These are phyloP conservation scores for Hypotaenidia philippensis DNA, from an alignment of 2,797 vertebrate genomes.

Conservation along the genomic window DNA sequence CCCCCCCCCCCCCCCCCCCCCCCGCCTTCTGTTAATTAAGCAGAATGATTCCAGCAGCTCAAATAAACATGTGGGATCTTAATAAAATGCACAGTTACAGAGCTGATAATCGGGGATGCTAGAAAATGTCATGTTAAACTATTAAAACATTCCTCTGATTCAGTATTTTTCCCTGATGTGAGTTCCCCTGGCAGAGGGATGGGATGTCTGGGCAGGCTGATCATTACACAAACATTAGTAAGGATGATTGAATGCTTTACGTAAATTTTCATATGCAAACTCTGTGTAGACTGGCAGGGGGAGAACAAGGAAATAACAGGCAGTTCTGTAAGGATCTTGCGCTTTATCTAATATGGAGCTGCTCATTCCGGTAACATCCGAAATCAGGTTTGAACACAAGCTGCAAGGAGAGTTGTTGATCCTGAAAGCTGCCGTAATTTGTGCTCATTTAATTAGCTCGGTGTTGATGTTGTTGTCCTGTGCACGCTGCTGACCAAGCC, in stretches of 20 bases:
- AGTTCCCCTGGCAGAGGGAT: neutral
- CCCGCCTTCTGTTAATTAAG: neutral
- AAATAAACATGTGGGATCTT: slow-evolving; percentile 23
- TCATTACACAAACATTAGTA: slow-evolving; percentile 7
- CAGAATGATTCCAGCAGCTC: neutral
- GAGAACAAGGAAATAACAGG: neutral
- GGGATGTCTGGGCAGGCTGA: slow-evolving; percentile 13
- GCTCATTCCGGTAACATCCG: neutral
- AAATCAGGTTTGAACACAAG: neutral
- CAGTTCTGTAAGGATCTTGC: slow-evolving; percentile 3
- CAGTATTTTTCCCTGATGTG: neutral
- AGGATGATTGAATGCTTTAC: neutral
- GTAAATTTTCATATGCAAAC: neutral
- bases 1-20: neutral
- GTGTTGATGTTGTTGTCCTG: slow-evolving; percentile 45
- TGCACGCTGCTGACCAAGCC: slow-evolving; percentile 48
- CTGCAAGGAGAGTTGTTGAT: slow-evolving; percentile 63
- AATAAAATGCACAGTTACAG: slow-evolving; percentile 41
- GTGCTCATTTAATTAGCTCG: slow-evolving; percentile 77
- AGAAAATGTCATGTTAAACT: neutral
- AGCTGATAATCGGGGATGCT: neutral
- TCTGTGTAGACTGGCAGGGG: neutral
- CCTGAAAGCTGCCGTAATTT: slow-evolving; percentile 65
- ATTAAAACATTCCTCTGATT: slow-evolving; percentile 22
- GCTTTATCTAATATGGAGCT: neutral